phyloP scores from a whole-genome alignment of 1,140 invertebrate genomes.

The Chymomyza costata region DNA sequence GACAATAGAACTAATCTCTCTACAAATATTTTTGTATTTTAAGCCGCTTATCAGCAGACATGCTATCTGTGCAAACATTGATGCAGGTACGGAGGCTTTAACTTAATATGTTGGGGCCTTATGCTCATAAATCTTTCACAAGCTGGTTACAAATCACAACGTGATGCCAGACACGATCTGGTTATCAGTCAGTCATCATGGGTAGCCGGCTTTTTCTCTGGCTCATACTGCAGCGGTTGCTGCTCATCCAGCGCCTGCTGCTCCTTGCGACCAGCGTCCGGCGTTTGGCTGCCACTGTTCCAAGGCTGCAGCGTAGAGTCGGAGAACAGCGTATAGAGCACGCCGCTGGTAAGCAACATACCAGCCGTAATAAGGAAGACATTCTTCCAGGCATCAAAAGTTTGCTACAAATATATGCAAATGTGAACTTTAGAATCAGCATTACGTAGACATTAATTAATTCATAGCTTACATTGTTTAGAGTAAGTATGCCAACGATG shows the following conservation, averaged over 20 bases:
- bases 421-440: background rate
- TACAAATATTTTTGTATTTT: constrained; percentile 31
- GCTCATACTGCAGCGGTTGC: constrained; percentile 28
- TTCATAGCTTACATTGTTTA: constrained; percentile 78
- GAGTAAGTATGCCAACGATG: constrained; percentile 79
- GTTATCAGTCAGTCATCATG: constrained; percentile 33
- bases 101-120: constrained; percentile 47
- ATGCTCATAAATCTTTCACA: constrained; percentile 39
- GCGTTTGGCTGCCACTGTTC: constrained; percentile 76
- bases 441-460: constrained; percentile 3
- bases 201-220: constrained; percentile 2
- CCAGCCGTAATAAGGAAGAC: constrained; percentile 79
- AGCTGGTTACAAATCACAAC: no score
- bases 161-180: constrained; percentile 21
- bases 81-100: constrained; percentile 31
- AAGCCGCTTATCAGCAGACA: constrained; percentile 9
- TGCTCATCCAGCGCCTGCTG: constrained; percentile 47
- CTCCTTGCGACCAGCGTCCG: constrained; percentile 46
- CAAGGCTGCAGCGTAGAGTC: constrained; percentile 80
- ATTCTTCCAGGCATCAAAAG: constrained; percentile 80
- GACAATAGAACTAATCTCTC: constrained; percentile 8
- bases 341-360: constrained; percentile 77
- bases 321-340: constrained; percentile 78
- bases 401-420: constrained; percentile 78
- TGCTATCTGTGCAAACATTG: constrained; percentile 7